These are phyloP conservation scores for Plutella xylostella DNA, from an alignment of 2,888 invertebrate genomes.

Conservation along the genomic window DNA sequence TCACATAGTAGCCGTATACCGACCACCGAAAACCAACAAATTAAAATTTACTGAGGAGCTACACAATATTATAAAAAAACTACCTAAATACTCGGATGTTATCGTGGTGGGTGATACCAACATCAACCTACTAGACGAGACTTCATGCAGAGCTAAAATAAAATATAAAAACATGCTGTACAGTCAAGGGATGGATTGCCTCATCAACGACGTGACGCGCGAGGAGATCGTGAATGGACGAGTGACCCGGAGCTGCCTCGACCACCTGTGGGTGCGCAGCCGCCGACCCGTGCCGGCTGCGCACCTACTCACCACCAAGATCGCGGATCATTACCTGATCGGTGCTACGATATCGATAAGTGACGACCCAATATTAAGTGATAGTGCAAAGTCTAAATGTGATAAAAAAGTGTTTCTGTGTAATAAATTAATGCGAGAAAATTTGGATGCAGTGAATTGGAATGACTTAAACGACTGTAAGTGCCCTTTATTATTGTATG, in stretches of 20 bases:
- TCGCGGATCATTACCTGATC: neutral
- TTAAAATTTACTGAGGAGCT: neutral
- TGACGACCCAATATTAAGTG: neutral
- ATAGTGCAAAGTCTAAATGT: neutral
- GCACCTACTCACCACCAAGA: neutral
- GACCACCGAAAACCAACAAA: too few species aligned
- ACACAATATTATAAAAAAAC: neutral
- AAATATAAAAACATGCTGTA: neutral
- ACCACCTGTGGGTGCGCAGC: neutral
- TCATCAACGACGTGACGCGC: constrained; percentile 8
- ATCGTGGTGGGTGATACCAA: neutral
- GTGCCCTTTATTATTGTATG: too few species aligned
- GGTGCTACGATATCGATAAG: neutral
- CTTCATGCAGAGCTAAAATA: too few species aligned
- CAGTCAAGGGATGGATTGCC: too few species aligned
- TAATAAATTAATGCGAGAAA: neutral
- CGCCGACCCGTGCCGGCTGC: neutral
- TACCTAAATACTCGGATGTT: neutral
- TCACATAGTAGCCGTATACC: neutral
- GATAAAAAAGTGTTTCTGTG: neutral
- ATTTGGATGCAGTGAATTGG: neutral
- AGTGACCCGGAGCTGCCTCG: neutral
- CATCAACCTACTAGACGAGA: too few species aligned
- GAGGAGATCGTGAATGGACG: constrained; percentile 7
- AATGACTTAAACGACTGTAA: too few species aligned